These are phyloP conservation scores for Coccyzus lansbergi DNA, from an alignment of 2,797 vertebrate species.

Conservation along the genomic window DNA sequence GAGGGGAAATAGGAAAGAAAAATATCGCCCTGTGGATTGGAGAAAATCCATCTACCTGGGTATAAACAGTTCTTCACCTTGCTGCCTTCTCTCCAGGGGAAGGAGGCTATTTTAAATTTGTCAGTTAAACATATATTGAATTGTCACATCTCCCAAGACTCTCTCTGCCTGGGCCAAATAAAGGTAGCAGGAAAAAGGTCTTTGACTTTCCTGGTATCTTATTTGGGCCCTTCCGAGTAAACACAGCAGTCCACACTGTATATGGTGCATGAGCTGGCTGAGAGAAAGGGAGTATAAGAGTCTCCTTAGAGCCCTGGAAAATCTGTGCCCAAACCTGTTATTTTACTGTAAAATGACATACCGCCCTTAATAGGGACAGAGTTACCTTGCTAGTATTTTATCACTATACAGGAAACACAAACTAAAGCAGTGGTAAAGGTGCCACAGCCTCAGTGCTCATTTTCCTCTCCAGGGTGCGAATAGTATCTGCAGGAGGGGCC, in stretches of 20 bases:
- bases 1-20: conserved; percentile 24
- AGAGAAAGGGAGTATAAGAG: not conserved
- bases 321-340: not conserved
- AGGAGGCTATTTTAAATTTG: conserved; percentile 6
- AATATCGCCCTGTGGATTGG: conserved; percentile 28
- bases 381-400: not conserved
- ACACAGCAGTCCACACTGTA: not conserved
- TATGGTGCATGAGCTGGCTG: not conserved
- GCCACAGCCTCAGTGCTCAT: not conserved
- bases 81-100: not conserved
- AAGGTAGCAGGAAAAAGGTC: not conserved
- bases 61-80: conserved; percentile 1
- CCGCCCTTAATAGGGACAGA: not conserved
- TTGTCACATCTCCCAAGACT: not conserved
- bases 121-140: not conserved
- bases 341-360: not conserved
- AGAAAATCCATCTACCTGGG: conserved; percentile 43
- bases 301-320: not conserved
- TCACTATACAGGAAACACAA: not conserved
- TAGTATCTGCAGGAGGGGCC: not conserved
- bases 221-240: not conserved
- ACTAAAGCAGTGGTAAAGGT: not conserved
- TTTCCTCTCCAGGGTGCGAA: not conserved
- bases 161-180: not conserved
- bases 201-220: not conserved